phyloP scores from a whole-genome alignment of 1,140 invertebrate genomes.

The Dendrolimus kikuchii region DNA sequence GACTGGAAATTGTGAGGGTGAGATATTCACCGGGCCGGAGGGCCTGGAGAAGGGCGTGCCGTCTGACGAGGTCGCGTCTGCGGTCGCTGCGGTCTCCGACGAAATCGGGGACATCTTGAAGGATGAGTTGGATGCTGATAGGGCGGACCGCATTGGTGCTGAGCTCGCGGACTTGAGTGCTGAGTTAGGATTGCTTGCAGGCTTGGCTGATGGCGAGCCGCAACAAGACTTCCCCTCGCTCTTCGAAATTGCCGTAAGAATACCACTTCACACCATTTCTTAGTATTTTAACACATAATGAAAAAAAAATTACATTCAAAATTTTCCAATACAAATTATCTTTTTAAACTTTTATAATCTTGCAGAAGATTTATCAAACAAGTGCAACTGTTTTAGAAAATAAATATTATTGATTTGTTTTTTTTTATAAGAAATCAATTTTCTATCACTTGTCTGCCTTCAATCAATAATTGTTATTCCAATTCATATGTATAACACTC shows the following conservation, averaged over 20 bases:
- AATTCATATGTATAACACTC: too few species aligned
- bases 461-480: too few species aligned
- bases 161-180: constrained; percentile 55
- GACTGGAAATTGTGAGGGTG: constrained; percentile 30
- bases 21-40: constrained; percentile 39
- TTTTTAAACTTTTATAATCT: too few species aligned
- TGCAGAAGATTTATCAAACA: too few species aligned
- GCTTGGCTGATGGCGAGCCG: constrained; percentile 47
- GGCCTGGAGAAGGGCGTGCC: constrained; percentile 9
- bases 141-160: constrained; percentile 54
- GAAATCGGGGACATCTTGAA: constrained; percentile 63
- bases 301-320: too few species aligned
- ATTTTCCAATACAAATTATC: too few species aligned
- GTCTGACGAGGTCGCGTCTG: too few species aligned
- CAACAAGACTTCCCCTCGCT: constrained; percentile 56
- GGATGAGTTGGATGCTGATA: constrained; percentile 53
- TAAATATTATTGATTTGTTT: too few species aligned
- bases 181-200: constrained; percentile 50
- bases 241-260: constrained; percentile 57
- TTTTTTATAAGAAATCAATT: too few species aligned
- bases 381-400: too few species aligned
- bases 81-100: constrained; percentile 55
- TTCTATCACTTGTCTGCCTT: too few species aligned
- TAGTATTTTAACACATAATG: constrained; percentile 9
- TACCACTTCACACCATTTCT: constrained; percentile 21